Conservation (phyloP, 1,140 invertebrate species). For the Oryctes rhinoceros region DNA sequence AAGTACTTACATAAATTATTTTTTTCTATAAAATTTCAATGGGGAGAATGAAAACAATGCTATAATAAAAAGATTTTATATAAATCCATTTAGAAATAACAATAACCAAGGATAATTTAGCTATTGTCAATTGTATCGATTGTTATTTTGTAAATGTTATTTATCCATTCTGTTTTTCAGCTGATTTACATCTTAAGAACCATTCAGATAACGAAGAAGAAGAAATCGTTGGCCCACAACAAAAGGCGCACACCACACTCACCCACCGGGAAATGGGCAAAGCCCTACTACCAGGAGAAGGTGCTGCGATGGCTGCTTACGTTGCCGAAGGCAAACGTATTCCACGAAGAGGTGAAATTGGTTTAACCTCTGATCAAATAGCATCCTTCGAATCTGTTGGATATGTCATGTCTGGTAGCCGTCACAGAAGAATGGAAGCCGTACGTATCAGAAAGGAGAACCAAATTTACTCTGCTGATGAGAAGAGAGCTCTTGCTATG, state of each 20-base stretch:
- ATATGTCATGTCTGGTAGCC: conserved; percentile 98
- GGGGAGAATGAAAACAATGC: too few relatives aligned
- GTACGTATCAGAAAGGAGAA: conserved; percentile 99
- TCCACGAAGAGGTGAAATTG: conserved; percentile 97
- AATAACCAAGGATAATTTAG: too few relatives aligned
- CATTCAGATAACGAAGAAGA: conserved; percentile 66
- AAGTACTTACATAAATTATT: conserved; percentile 47
- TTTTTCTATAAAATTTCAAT: too few relatives aligned
- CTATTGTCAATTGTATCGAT: too few relatives aligned
- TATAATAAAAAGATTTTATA: too few relatives aligned
- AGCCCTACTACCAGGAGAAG: conserved; percentile 92
- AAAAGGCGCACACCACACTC: conserved; percentile 75
- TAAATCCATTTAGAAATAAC: too few relatives aligned
- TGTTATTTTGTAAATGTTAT: conserved; percentile 31
- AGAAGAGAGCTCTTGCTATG: conserved; percentile 96
- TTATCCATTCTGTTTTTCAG: conserved; percentile 35
- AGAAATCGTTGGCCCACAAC: conserved; percentile 74
- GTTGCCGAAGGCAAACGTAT: conserved; percentile 99
- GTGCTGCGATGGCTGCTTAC: conserved; percentile 97
- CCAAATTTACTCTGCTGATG: conserved; percentile 99
- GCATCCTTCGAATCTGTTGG: conserved; percentile 93
- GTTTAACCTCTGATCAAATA: conserved; percentile 96
- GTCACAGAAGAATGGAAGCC: conserved; percentile 99
- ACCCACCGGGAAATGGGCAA: conserved; percentile 86
- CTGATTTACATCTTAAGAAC: conserved; percentile 37